Evolutionary conservation across 1,140 invertebrate genomes (phyloP).

Genomic region (Vanessa atalanta): DNA sequence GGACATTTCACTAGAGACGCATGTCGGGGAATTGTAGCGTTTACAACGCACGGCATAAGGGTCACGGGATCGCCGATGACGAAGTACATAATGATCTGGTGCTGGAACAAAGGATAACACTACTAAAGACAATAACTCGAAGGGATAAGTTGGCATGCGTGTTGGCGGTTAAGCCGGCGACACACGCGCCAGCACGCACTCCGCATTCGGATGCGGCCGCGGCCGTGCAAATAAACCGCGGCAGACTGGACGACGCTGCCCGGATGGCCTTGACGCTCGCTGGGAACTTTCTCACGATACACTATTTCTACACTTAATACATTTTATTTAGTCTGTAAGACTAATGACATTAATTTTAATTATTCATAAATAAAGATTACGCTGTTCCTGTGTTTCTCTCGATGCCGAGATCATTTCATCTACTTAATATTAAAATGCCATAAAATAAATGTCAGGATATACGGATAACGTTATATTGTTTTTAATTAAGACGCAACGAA

Average conservation of each 20-base stretch:
- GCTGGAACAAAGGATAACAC: constrained; percentile 70
- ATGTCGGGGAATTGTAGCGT: constrained; percentile 54
- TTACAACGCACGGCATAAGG: constrained; percentile 57
- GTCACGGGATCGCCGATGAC: constrained; percentile 49
- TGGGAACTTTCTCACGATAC: constrained; percentile 46
- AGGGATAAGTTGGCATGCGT: constrained; percentile 67
- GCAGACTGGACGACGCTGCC: constrained; percentile 68
- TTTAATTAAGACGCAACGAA: neutral
- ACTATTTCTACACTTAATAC: constrained; percentile 19
- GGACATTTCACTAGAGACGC: constrained; percentile 70
- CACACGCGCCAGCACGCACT: constrained; percentile 55
- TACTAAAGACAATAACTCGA: constrained; percentile 69
- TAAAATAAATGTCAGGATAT: neutral
- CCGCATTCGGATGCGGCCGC: constrained; percentile 61
- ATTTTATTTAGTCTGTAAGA: constrained; percentile 3
- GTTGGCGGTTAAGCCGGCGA: constrained; percentile 50
- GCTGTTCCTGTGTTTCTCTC: neutral
- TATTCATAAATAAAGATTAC: constrained; percentile 9
- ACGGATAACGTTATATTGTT: neutral
- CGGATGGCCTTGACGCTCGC: constrained; percentile 53
- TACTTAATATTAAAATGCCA: neutral
- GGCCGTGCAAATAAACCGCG: constrained; percentile 53
- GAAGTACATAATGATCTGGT: constrained; percentile 64
- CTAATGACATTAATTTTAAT: constrained; percentile 14
- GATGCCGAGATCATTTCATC: neutral